phyloP scores from a whole-genome alignment of 2,797 vertebrate species.

The Sebastiscus tertius region DNA sequence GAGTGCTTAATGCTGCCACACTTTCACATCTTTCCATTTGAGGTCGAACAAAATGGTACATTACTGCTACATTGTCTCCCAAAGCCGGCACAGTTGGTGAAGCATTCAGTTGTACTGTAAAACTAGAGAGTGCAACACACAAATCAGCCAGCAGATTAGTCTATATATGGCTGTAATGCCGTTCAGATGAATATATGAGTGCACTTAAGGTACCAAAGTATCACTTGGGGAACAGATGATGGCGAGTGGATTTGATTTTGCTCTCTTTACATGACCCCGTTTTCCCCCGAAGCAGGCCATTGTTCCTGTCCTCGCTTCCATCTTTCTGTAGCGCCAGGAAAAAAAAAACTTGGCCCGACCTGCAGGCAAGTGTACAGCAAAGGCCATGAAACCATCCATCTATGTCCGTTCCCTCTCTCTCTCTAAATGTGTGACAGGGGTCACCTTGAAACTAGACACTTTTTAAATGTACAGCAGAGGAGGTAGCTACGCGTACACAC shows the following conservation, averaged over 20 bases:
- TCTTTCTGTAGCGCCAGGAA: background rate
- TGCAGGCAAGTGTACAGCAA: slow-evolving; percentile 40
- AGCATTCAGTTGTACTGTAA: background rate
- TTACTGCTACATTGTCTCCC: background rate
- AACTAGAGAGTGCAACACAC: background rate
- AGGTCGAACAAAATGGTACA: background rate
- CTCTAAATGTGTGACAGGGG: slow-evolving; percentile 53
- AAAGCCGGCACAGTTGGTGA: background rate
- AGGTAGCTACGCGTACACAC: slow-evolving; percentile 13
- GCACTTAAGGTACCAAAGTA: background rate
- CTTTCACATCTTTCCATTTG: background rate
- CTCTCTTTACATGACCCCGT: slow-evolving; percentile 20
- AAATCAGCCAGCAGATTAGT: background rate
- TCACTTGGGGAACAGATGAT: slow-evolving; percentile 6
- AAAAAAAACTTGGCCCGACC: slow-evolving; percentile 38
- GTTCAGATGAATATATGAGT: slow-evolving; percentile 5
- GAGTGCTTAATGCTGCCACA: background rate
- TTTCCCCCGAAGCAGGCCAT: slow-evolving; percentile 13
- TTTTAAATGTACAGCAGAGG: slow-evolving; percentile 47
- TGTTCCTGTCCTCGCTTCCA: slow-evolving; percentile 14
- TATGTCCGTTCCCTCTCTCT: slow-evolving; percentile 43
- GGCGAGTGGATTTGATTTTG: slow-evolving; percentile 12
- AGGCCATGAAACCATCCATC: slow-evolving; percentile 65
- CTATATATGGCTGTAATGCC: background rate
- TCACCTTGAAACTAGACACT: slow-evolving; percentile 68